Evolutionary conservation across 2,888 invertebrate genomes (phyloP).

Genomic region (Eupithecia exiguata): DNA sequence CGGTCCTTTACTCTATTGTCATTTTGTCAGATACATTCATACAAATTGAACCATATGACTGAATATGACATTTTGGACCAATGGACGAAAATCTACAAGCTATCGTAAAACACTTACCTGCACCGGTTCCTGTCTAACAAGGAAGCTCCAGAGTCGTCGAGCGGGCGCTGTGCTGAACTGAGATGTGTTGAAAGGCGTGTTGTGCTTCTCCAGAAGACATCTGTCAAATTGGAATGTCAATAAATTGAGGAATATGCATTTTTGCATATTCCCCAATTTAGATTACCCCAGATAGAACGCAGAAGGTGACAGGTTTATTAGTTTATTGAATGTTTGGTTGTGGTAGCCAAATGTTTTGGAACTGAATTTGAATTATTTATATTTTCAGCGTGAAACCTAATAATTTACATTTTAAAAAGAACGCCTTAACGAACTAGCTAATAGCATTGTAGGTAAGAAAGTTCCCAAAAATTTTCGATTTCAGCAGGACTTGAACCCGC

Average conservation of each 20-base stretch:
- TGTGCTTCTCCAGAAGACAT: conserved; percentile 94
- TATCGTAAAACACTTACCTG: conserved; percentile 77
- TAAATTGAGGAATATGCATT: neutral
- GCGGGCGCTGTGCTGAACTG: conserved; percentile 89
- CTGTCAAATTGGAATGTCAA: conserved; percentile 77
- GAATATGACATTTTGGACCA: neutral
- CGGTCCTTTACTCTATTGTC: no score
- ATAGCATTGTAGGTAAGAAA: no score
- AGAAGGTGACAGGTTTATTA: neutral
- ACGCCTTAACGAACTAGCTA: no score
- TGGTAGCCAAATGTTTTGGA: neutral
- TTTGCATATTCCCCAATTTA: no score
- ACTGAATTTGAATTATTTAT: neutral
- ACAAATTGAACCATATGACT: neutral
- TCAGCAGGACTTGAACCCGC: no score
- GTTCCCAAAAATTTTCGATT: no score
- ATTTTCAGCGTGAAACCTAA: neutral
- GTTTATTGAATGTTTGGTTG: neutral
- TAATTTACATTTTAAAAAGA: neutral
- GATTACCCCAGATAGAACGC: neutral
- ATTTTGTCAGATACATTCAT: neutral
- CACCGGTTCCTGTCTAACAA: conserved; percentile 95
- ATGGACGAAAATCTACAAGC: no score
- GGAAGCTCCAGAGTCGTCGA: conserved; percentile 94
- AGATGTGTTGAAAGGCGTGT: conserved; percentile 95